These are phyloP conservation scores for Lampris incognitus DNA, from an alignment of 2,113 vertebrate species.

Conservation along the genomic window DNA sequence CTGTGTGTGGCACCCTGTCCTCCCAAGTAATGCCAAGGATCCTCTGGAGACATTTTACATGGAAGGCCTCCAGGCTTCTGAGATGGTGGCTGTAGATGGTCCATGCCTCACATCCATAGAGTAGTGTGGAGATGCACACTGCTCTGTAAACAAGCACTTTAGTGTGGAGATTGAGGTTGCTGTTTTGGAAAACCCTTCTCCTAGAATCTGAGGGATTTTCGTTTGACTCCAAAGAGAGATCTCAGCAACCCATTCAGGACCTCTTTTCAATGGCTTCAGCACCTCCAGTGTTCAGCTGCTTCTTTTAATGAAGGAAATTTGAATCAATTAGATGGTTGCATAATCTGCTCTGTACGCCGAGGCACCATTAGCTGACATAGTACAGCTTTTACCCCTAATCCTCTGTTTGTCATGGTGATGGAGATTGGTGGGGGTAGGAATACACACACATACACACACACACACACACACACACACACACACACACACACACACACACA, in stretches of 20 bases:
- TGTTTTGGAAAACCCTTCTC: too few species aligned
- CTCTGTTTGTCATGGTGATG: constrained; percentile 62
- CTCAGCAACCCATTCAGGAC: constrained; percentile 64
- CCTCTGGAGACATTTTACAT: too few species aligned
- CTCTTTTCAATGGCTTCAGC: constrained; percentile 49
- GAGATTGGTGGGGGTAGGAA: constrained; percentile 23
- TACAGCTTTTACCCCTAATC: constrained; percentile 35
- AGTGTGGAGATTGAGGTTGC: too few species aligned
- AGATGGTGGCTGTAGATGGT: too few species aligned
- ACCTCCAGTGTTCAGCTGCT: constrained; percentile 45
- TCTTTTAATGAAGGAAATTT: constrained; percentile 49
- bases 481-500: background rate
- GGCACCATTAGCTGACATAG: constrained; percentile 33
- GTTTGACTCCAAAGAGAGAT: constrained; percentile 46
- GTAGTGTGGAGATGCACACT: too few species aligned
- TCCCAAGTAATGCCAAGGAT: too few species aligned
- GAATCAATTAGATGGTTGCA: constrained; percentile 65
- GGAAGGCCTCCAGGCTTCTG: too few species aligned
- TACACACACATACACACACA: constrained; percentile 13
- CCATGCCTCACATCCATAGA: too few species aligned
- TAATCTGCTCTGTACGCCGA: constrained; percentile 41
- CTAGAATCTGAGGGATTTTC: too few species aligned
- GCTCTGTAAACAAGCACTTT: too few species aligned
- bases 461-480: background rate
- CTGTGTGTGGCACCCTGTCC: too few species aligned